Conservation (phyloP, 2,113 vertebrate species). For the Rhabdornis inornatus region DNA sequence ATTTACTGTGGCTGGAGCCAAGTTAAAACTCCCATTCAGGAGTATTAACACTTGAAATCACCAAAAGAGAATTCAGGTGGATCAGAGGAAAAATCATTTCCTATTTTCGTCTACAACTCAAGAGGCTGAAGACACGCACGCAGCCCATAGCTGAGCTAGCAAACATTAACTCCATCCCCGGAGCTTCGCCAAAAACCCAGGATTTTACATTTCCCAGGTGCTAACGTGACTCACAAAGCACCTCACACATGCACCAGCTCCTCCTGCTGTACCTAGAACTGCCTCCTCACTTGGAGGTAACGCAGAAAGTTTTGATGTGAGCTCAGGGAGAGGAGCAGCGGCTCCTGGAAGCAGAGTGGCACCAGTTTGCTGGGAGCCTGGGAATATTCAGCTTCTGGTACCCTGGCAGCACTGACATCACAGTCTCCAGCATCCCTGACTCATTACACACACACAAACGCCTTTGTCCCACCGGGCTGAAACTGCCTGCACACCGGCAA, state of each 20-base stretch:
- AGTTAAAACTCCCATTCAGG: neutral
- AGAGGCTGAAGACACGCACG: neutral
- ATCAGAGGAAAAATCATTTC: neutral
- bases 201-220: neutral
- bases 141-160: neutral
- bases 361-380: neutral
- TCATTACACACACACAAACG: neutral
- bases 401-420: neutral
- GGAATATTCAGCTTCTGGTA: neutral
- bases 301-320: neutral
- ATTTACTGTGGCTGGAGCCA: neutral
- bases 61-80: neutral
- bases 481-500: neutral
- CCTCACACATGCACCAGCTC: neutral
- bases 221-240: neutral
- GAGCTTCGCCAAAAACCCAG: neutral
- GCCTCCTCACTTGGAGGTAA: neutral
- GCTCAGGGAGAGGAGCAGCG: rapidly evolving
- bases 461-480: neutral
- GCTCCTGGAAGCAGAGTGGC: neutral
- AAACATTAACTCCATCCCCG: neutral
- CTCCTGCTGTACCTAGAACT: neutral
- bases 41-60: neutral
- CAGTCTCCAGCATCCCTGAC: neutral
- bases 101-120: neutral